Percentiles rank a stretch among this genome's conserved stretches.
Conservation (phyloP, 1,140 invertebrate species). For the Drosophila sucinea region DNA sequence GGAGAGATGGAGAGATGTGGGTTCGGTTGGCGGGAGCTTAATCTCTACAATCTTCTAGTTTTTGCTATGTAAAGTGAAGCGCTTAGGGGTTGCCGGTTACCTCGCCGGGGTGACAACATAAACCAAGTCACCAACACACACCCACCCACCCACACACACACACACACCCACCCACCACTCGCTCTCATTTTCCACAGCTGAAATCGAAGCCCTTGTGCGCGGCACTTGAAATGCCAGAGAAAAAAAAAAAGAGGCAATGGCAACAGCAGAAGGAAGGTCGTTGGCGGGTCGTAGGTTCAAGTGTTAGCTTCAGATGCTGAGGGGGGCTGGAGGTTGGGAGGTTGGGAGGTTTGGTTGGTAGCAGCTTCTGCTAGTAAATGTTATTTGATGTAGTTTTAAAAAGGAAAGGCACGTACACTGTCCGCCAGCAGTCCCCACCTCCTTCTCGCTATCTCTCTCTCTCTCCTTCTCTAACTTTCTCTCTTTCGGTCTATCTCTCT, state of each 20-base stretch:
- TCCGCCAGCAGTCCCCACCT: conserved; percentile 29
- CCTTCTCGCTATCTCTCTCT: conserved; percentile 15
- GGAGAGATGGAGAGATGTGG: conserved; percentile 24
- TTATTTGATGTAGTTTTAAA: conserved; percentile 69
- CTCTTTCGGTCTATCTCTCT: not conserved
- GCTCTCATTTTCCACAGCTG: conserved; percentile 49
- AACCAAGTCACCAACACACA: conserved; percentile 39
- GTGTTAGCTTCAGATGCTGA: conserved; percentile 32
- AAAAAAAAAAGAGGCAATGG: conserved; percentile 50
- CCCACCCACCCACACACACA: not conserved
- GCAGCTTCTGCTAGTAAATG: conserved; percentile 54
- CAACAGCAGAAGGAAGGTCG: conserved; percentile 23
- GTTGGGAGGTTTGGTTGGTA: conserved; percentile 6
- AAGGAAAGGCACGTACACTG: conserved; percentile 63
- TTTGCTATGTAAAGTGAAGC: conserved; percentile 74
- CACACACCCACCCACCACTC: not conserved
- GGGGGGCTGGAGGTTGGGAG: not conserved
- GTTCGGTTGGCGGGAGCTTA: conserved; percentile 28
- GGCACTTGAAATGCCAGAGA: conserved; percentile 56
- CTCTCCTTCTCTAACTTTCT: conserved; percentile 9
- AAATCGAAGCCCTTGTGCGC: conserved; percentile 67
- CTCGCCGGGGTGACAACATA: conserved; percentile 61
- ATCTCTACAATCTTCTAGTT: conserved; percentile 76
- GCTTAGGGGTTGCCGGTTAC: conserved; percentile 50
- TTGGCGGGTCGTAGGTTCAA: conserved; percentile 38